Conservation (phyloP, 1,140 invertebrate species). For the Aphis gossypii region DNA sequence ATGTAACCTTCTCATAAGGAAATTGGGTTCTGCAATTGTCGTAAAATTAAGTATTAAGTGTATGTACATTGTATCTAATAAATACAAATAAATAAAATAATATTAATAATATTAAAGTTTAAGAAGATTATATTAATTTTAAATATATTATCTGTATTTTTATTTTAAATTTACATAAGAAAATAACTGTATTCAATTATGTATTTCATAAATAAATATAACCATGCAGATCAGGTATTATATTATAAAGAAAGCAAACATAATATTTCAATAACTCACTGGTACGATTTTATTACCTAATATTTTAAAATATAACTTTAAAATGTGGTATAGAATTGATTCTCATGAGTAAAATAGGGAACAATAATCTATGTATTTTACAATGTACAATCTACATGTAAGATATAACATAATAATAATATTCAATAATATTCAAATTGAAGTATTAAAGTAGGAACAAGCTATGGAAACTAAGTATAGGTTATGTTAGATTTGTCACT, state of each 20-base stretch:
- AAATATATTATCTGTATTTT: neutral
- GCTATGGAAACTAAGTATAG: neutral
- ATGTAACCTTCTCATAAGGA: neutral
- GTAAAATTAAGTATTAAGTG: neutral
- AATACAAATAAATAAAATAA: neutral
- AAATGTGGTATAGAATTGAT: neutral
- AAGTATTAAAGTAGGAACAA: neutral
- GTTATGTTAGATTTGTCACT: neutral
- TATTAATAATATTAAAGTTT: neutral
- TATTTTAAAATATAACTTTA: neutral
- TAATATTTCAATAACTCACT: neutral
- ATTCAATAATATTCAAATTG: neutral
- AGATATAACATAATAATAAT: neutral
- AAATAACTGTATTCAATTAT: neutral
- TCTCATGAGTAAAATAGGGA: neutral
- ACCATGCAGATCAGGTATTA: neutral
- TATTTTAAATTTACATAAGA: neutral
- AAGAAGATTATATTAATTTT: no score
- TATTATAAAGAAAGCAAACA: neutral
- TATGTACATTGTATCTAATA: neutral
- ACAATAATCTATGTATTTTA: neutral
- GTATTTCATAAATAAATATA: neutral
- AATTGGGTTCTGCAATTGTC: neutral
- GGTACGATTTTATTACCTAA: neutral
- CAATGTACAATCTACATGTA: neutral